Percentiles rank a stretch among this genome's conserved stretches.
Evolutionary conservation across 2,888 invertebrate species (phyloP).

Genomic region (Tipula vernalis): DNA sequence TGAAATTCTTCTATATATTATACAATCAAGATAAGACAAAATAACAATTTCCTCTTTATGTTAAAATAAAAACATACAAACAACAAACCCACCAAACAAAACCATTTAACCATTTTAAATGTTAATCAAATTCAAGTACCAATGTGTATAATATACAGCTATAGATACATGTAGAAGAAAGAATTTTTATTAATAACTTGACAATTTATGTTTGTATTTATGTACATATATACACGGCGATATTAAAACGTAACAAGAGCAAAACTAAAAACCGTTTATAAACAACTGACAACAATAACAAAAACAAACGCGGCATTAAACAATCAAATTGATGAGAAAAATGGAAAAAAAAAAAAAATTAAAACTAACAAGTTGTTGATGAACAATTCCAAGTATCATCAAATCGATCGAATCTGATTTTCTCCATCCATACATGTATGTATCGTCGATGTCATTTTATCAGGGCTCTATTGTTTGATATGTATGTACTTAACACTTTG

Average conservation of each 20-base stretch:
- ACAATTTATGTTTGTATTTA: neutral
- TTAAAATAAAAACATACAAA: neutral
- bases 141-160: neutral
- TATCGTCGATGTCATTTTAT: neutral
- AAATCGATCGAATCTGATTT: neutral
- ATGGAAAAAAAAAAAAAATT: neutral
- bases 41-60: neutral
- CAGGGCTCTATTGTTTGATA: neutral
- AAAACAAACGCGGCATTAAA: neutral
- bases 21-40: neutral
- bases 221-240: neutral
- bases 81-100: neutral
- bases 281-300: neutral
- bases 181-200: neutral
- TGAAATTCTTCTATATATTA: neutral
- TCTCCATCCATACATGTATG: neutral
- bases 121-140: neutral
- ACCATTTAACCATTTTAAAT: neutral
- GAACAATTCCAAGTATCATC: neutral
- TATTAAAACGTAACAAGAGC: neutral
- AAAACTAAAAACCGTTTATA: neutral
- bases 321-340: neutral
- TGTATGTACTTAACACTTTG: constrained; percentile 6
- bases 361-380: neutral
- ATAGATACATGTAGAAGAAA: neutral